Evolutionary conservation across 2,113 vertebrate genomes (phyloP).

Genomic region (Sinocyclocheilus anshuiensis): DNA sequence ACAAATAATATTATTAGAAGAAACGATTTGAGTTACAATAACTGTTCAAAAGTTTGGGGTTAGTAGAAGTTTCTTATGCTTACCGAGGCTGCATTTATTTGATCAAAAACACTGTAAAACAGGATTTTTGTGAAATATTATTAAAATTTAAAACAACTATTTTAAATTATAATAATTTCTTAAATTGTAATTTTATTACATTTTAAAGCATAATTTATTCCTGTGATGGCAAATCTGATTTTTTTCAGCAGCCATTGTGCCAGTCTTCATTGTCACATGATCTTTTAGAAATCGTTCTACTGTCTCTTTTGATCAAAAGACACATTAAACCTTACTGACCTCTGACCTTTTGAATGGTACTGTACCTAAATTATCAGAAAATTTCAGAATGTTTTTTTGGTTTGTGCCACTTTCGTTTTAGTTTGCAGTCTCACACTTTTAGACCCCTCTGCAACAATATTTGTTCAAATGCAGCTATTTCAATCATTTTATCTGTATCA

Average conservation of each 20-base stretch:
- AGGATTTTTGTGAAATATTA: too few relatives aligned
- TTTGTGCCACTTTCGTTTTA: background rate
- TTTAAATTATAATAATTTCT: too few relatives aligned
- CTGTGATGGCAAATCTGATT: background rate
- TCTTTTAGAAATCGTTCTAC: too few relatives aligned
- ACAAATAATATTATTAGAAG: background rate
- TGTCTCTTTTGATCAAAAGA: too few relatives aligned
- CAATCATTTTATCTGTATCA: background rate
- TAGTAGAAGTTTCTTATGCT: background rate
- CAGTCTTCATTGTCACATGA: too few relatives aligned
- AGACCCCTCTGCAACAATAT: background rate
- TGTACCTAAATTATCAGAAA: background rate
- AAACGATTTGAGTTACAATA: background rate
- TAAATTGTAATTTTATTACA: too few relatives aligned
- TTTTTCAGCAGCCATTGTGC: background rate
- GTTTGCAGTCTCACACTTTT: background rate
- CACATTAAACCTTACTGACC: too few relatives aligned
- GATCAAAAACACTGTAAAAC: background rate
- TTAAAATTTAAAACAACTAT: too few relatives aligned
- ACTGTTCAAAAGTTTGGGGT: background rate
- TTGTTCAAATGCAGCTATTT: background rate
- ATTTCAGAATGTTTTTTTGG: background rate
- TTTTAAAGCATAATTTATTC: too few relatives aligned
- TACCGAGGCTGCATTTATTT: background rate
- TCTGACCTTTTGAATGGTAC: background rate